phyloP scores from a whole-genome alignment of 2,113 vertebrate species.

The Hippoglossus stenolepis region DNA sequence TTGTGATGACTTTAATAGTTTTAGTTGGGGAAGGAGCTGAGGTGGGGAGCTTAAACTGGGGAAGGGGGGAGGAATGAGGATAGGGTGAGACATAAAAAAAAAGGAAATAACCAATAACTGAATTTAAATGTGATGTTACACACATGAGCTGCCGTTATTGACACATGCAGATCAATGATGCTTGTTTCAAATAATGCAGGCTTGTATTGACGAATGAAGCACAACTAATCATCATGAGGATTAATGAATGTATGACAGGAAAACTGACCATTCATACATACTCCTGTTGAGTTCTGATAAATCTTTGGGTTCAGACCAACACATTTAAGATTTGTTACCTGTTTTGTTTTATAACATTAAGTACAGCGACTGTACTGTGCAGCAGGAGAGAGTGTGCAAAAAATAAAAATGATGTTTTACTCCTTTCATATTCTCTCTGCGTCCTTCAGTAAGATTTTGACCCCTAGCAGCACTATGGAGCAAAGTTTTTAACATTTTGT shows the following conservation, averaged over 20 bases:
- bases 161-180: conserved; percentile 21
- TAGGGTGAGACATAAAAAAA: conserved; percentile 56
- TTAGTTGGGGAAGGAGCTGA: conserved; percentile 75
- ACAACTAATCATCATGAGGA: neutral
- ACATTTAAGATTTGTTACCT: too few species aligned
- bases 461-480: too few species aligned
- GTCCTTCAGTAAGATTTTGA: too few species aligned
- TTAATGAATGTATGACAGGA: neutral
- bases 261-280: neutral
- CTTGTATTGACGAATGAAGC: neutral
- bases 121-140: conserved; percentile 46
- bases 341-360: neutral
- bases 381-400: neutral
- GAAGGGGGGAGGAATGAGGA: conserved; percentile 23
- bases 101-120: conserved; percentile 33
- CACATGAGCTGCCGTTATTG: conserved; percentile 19
- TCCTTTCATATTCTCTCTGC: neutral
- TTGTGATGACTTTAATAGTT: conserved; percentile 63
- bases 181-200: neutral
- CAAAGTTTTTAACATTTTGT: too few species aligned
- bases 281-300: too few species aligned
- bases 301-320: too few species aligned
- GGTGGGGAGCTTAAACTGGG: conserved; percentile 81
- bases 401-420: neutral
- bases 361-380: neutral